Evolutionary conservation across 2,888 invertebrate genomes (phyloP), one percentile per base, ranked within the genome.

Genomic region (Lithophane ornitopus): DNA sequence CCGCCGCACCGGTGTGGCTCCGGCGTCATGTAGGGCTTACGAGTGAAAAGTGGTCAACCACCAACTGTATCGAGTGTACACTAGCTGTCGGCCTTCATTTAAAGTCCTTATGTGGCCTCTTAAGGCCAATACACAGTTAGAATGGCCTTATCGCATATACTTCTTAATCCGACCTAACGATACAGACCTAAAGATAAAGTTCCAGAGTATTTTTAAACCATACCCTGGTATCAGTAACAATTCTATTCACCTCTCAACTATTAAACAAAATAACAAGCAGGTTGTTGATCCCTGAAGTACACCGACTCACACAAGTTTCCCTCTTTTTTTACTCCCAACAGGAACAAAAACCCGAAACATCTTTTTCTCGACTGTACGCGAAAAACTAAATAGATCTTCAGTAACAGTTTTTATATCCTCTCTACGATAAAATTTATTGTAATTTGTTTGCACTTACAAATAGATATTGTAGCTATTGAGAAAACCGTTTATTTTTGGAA

Each of bases 361-460:
- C 14, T 82, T 73, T 59, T 65, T 62, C 82, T 28, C 26, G 56
- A 72, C 46, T 81, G 78, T 70, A 63, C 26, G 28, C 44, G 28
- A 69, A 58, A 71, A 72, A 44, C 28, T 63, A 26, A 54, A 34
- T 62, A 66, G 54, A 65, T 62, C 19, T 46, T 41, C 12, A 71
- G 67, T 41, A 22, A 75, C 22, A 28, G 52, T 39, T 70, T 85
- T 79, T 73, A 74, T 68, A 70, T 74, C 68, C 58, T 66, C 26
- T 14, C 65, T 71, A 34, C 66, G 56, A 83, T 86, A 86, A 85
- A 86, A 26, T 70, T 77, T 14, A 80, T 78, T 80, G 76, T 78
- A 44, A 80, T 80, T 75, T 66, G 65, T 84, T 76, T 54, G 61
- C 70, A 74, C 74, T 85, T 82, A 63, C 46, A 75, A 73, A 75